Evolutionary conservation across 2,113 vertebrate species (phyloP), one percentile per base, ranked within the genome.

Genomic region (Antigone vipio): DNA sequence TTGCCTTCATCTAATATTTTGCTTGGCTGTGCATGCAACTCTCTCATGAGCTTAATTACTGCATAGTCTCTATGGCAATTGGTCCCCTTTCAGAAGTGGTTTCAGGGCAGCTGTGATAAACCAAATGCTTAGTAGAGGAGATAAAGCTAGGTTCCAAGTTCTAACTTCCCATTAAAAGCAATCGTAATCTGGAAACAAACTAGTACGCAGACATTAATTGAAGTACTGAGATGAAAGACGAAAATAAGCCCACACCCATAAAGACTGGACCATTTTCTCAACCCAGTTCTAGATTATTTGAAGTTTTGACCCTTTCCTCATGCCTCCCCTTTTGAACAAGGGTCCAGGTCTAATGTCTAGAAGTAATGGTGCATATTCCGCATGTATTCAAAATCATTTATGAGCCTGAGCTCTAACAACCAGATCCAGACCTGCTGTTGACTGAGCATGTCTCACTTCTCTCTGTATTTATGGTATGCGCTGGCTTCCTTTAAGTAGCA

Each of bases 21-120:
- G 73, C 77, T 72, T 64, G 73, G 66, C 81, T 76, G 50, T 85
- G 74, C 77, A 20, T 15, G 80, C 66, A 82, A 15, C 32, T 78
- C 73, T 87, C 73, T 66, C 84, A n/a, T 34, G 81, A 91, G 89
- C 58, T 72, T 89, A 84, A 92, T 93, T 84, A 94, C 89, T 89
- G 68, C 60, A 19, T 4, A 50, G 91, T 83, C 84, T 81, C 89
- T 95, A 24, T 89, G 81, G 91, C 88, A 87, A 64, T 88, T 78
- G 80, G 86, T 84, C 69, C 64, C 82, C 32, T 68, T 79, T 93
- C 95, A 92, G 80, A 91, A 75, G 73, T 49, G 69, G 79, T 94
- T 90, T 75, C 73, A 81, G 83, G 91, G 86, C 83, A 92, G 73
- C 91, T 85, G 76, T 49, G 94, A 86, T 72, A 82, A 89, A 95